Base-by-base conservation (phyloP, 1,140 invertebrate genomes). In the Aleiodes sp. region DNA sequence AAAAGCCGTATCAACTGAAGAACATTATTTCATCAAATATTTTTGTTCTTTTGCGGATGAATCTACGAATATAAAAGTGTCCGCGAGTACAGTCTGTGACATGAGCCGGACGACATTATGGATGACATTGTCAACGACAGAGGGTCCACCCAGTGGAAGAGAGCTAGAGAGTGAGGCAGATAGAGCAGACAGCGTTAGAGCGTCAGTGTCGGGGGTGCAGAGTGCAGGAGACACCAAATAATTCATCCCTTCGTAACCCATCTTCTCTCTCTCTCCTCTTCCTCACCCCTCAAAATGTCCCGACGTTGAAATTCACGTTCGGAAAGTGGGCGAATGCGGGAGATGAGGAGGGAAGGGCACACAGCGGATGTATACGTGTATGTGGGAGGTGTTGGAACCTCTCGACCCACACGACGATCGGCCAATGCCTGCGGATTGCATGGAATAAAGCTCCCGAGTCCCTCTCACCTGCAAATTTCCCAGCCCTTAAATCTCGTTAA, bases 151-250 rank as follows among this genome's bases (percentile, higher is more conserved):
- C 31, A 2, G 31, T 33, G 31, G 31, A 10, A n/a, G n/a, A n/a
- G n/a, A n/a, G n/a, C n/a, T n/a, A n/a, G n/a, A n/a, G n/a, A n/a
- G n/a, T n/a, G 65, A 63, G 65, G 76, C 61, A 59, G 39, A 46
- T 66, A 68, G 46, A 68, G 72, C 70, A 71, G 76, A 75, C 77
- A 80, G 73, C n/a, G 39, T 24, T n/a, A n/a, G 10, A 67, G 72
- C 76, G 72, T 78, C 77, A 81, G 80, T 80, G 75, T 73, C 75
- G 68, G 64, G 74, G 75, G 70, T 78, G 75, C 75, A 74, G 75
- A 75, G 79, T 82, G 82, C 76, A 76, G 67, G 80, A 82, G 80
- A 82, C 78, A 79, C 79, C 73, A 76, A 84, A 84, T 84, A 82
- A 84, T 84, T 84, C 80, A 84, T 81, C 70, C 75, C 65, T 41